Evolutionary conservation across 1,140 invertebrate genomes (phyloP).

Genomic region (Eumaeus atala): DNA sequence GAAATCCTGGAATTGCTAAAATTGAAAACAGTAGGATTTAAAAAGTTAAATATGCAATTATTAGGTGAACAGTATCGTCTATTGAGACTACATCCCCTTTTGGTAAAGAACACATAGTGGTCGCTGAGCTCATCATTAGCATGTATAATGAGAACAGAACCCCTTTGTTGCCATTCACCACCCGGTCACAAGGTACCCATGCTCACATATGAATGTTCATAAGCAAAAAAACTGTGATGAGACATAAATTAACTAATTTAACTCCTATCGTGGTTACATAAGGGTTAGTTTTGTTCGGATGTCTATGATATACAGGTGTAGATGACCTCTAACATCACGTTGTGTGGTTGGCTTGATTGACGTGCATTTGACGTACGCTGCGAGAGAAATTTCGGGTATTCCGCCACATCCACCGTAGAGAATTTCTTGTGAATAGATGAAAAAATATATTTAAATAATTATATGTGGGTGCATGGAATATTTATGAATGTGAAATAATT

Average conservation of each 20-base stretch:
- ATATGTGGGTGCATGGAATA: slow-evolving; percentile 1
- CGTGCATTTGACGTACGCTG: slow-evolving; percentile 52
- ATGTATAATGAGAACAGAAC: slow-evolving; percentile 63
- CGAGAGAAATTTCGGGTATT: slow-evolving; percentile 54
- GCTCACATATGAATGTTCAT: slow-evolving; percentile 62
- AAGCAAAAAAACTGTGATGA: slow-evolving; percentile 43
- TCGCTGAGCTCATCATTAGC: slow-evolving; percentile 14
- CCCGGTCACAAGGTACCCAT: slow-evolving; percentile 56
- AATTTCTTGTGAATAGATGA: background rate
- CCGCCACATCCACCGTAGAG: slow-evolving; percentile 15
- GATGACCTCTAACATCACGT: slow-evolving; percentile 54
- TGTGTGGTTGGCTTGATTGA: slow-evolving; percentile 61
- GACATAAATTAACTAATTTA: slow-evolving; percentile 24
- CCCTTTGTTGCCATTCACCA: slow-evolving; percentile 61
- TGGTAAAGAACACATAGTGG: no score
- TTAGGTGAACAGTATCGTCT: no score
- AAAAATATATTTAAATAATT: slow-evolving; percentile 13
- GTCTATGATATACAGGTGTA: slow-evolving; percentile 19
- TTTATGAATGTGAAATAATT: slow-evolving; percentile 2
- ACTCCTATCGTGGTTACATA: slow-evolving; percentile 23
- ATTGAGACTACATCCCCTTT: no score
- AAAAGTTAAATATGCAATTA: no score
- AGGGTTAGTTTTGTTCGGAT: slow-evolving; percentile 24
- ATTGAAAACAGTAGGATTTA: no score
- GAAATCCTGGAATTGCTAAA: no score